Percentiles rank a stretch among this genome's conserved stretches.
Conservation (phyloP, 1,140 invertebrate genomes). For the Berghia stephanieae region DNA sequence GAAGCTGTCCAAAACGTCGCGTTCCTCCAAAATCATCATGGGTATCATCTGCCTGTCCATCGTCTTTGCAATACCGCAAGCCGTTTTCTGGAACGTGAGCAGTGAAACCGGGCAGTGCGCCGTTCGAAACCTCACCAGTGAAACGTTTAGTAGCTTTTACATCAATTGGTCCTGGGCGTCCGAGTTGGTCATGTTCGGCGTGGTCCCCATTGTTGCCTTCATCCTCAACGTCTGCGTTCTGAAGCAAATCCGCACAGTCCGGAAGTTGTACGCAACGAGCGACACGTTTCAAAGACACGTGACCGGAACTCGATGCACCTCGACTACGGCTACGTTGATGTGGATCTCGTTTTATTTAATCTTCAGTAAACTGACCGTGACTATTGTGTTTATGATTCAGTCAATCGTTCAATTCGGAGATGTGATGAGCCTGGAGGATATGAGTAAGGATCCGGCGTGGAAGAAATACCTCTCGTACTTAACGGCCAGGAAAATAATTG, state of each 20-base stretch:
- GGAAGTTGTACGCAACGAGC: conserved; percentile 31
- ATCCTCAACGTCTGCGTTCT: conserved; percentile 54
- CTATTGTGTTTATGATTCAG: conserved; percentile 50
- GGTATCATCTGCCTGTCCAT: conserved; percentile 38
- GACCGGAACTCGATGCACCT: conserved; percentile 18
- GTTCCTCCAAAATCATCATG: conserved; percentile 41
- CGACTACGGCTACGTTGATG: conserved; percentile 43
- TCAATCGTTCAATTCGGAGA: conserved; percentile 33
- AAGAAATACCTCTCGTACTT: conserved; percentile 45
- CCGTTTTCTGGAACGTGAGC: conserved; percentile 48
- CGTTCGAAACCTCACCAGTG: conserved; percentile 17
- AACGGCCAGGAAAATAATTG: conserved; percentile 42
- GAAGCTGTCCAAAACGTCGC: conserved; percentile 39
- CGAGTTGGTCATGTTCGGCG: conserved; percentile 48
- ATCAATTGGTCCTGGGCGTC: conserved; percentile 48
- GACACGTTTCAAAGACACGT: conserved; percentile 11
- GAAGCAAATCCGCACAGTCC: conserved; percentile 37
- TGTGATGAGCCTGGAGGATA: conserved; percentile 30
- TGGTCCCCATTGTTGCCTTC: conserved; percentile 40
- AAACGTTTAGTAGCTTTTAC: conserved; percentile 33
- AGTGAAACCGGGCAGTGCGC: conserved; percentile 32
- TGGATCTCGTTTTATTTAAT: conserved; percentile 57
- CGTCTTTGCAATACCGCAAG: conserved; percentile 43
- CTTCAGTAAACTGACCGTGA: conserved; percentile 54
- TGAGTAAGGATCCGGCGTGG: conserved; percentile 42